phyloP scores from a whole-genome alignment of 2,797 vertebrate genomes.

The Dendrocincla tyrannina region DNA sequence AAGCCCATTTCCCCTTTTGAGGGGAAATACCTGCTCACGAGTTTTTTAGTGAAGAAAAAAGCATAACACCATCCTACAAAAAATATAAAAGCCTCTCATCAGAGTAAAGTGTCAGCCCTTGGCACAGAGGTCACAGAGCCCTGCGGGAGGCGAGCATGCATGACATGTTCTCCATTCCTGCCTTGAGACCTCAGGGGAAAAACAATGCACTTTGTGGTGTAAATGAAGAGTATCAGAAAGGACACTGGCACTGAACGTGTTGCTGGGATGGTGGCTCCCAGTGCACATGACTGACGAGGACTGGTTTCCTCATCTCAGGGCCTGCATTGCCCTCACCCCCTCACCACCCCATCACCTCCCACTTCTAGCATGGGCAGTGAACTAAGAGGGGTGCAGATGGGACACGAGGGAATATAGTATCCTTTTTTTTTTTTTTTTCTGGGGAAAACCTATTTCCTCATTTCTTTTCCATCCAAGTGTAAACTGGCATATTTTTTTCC shows the following conservation, averaged over 20 bases:
- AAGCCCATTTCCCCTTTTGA: conserved; percentile 4
- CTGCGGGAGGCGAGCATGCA: rapidly evolving
- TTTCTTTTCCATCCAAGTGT: not conserved
- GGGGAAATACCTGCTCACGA: not conserved
- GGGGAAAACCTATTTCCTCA: not conserved
- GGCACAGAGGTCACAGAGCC: not conserved
- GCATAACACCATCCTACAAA: not conserved
- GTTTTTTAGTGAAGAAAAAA: not conserved
- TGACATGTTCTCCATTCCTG: not conserved
- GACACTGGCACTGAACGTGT: not conserved
- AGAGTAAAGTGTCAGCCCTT: not conserved
- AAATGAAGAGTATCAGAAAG: not conserved
- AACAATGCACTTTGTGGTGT: not conserved
- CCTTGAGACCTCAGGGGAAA: not conserved
- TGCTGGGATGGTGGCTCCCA: not conserved
- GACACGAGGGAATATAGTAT: not conserved
- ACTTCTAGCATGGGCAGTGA: not conserved
- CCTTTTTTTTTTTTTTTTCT: not conserved
- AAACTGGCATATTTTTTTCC: not conserved
- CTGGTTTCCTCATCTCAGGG: not conserved
- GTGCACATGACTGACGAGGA: rapidly evolving
- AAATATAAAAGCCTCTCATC: not conserved
- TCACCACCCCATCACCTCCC: not conserved
- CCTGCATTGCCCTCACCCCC: not conserved
- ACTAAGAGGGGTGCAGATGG: not conserved